A percentile compares a stretch with the other conserved stretches of the same genome.
phyloP scores from a whole-genome alignment of 2,113 vertebrate species.

The Leptobrachium ailaonicum region DNA sequence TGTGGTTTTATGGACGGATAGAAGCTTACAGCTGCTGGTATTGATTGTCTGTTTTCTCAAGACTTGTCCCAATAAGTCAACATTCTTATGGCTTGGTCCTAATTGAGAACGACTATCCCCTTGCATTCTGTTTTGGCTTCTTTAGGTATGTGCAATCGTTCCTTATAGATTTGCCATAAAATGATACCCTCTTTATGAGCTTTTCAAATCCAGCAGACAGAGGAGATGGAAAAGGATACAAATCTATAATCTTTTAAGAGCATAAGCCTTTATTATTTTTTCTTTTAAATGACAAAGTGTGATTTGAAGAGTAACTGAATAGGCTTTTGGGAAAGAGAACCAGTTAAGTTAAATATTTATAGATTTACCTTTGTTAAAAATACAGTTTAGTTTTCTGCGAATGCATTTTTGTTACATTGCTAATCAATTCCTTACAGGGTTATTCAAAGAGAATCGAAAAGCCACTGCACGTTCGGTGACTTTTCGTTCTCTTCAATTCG shows the following conservation, averaged over 20 bases:
- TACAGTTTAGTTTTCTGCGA: no score
- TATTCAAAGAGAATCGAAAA: no score
- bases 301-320: not conserved
- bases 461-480: no score
- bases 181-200: not conserved
- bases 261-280: not conserved
- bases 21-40: slow-evolving; percentile 12
- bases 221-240: slow-evolving; percentile 17
- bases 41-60: slow-evolving; percentile 22
- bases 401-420: no score
- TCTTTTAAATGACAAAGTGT: slow-evolving; percentile 2
- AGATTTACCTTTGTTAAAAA: not conserved
- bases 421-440: no score
- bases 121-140: slow-evolving; percentile 11
- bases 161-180: slow-evolving; percentile 14
- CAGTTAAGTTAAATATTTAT: not conserved
- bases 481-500: no score
- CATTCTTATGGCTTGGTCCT: slow-evolving; percentile 40
- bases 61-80: slow-evolving; percentile 7
- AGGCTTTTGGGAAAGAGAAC: slow-evolving; percentile 4
- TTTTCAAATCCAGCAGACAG: slow-evolving; percentile 18
- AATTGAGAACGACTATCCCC: not conserved
- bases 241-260: slow-evolving; percentile 21
- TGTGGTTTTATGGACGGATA: not conserved
- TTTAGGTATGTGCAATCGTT: not conserved